Evolutionary conservation across 2,113 vertebrate species (phyloP), one percentile per base, ranked within the genome.

Genomic region (Pituophis catenifer): DNA sequence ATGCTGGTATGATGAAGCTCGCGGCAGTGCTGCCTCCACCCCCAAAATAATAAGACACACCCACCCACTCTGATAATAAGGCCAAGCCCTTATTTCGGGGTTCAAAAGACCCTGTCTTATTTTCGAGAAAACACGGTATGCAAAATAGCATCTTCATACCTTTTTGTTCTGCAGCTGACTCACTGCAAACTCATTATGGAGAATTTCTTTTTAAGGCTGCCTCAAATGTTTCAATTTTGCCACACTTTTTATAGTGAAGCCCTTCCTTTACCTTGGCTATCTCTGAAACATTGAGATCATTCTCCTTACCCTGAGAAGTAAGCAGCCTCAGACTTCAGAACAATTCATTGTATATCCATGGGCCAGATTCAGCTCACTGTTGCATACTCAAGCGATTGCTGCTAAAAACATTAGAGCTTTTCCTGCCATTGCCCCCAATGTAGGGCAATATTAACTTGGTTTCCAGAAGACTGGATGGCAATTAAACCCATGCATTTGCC

Each of bases 401-500:
- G 33, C 29, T 23, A n/a, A 38, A 86, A 89, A 90, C 24, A 59
- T 24, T 65, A 85, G 57, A 24, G 57, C 55, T 33, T 90, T 58
- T 12, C 70, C 54, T 48, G 55, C 59, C 44, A 52, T 90, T 90
- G 62, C 12, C 89, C 89, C 92, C 50, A 93, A 62, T 87, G 89
- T 54, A 65, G 92, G 92, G 48, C 89, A 87, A 90, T 86, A 87
- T 90, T 93, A 93, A 87, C 89, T 90, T 87, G 57, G 48, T 86
- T 93, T 90, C 89, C 89, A 93, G 33, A 93, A 87, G 57, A 90
- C 50, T 90, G 57, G 53, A 70, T 93, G 57, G 57, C 89, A 93
- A 90, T 93, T 93, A 93, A 93, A 93, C 57, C 57, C 57, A 53
- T 87, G 89, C 86, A 87, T 93, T 90, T 93, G 89, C 92, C 92